Evolutionary conservation across 2,888 invertebrate genomes (phyloP), one percentile per base, ranked within the genome.

Genomic region (Gastracanthus pulcherrimus): DNA sequence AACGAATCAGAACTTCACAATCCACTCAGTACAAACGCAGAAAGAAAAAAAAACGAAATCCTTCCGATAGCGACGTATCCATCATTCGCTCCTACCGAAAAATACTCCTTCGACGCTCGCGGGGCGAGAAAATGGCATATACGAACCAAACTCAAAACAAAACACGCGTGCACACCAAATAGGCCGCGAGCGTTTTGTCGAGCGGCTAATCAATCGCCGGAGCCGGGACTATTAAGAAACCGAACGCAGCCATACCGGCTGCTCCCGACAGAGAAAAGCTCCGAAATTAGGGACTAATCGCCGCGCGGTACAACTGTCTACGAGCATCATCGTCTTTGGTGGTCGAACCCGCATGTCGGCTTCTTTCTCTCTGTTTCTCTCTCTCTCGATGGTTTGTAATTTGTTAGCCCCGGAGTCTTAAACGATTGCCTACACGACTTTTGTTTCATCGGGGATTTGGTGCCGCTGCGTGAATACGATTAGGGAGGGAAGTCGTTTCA

Each of bases 241-340:
- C 23, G 55, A 64, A 19, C 19, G 36, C 34, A n/a, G n/a, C 34
- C 26, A 55, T 66, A 69, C 58, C 4, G 31, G 58, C 4, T n/a
- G 48, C 7, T 23, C n/a, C n/a, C 19, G 34, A 26, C 23, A 34
- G 23, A 60, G 67, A 9, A 76, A 69, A 16, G 34, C 34, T 23
- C 4, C n/a, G n/a, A 75, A 75, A 66, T 62, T 66, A 26, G 31
- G 45, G 69, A 45, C 76, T 69, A 76, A 76, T 76, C 60, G 62
- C 16, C n/a, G n/a, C n/a, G n/a, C n/a, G n/a, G n/a, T n/a, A n/a
- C n/a, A n/a, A n/a, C n/a, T n/a, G n/a, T n/a, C n/a, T n/a, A n/a
- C n/a, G n/a, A n/a, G n/a, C n/a, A n/a, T 19, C 67, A 51, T 76
- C 80, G 41, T 34, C 34, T 75, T 75, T 80, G 80, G 80, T 80